Base-by-base conservation (phyloP, 1,140 invertebrate genomes). In the Dreissena rostriformis region DNA sequence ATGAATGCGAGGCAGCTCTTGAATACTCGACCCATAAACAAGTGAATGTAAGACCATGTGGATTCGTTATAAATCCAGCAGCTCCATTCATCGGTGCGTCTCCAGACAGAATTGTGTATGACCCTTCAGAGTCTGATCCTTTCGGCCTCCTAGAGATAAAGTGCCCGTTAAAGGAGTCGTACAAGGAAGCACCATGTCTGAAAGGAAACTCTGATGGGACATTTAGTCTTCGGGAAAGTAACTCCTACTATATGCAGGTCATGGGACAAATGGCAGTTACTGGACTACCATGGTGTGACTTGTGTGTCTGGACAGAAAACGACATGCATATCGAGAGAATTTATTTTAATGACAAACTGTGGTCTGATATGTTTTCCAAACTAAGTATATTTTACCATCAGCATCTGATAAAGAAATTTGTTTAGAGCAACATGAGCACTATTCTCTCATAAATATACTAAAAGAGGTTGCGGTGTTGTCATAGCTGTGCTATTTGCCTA, bases 311-410 rank as follows among this genome's bases (percentile, higher is more conserved):
- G 76, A 78, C 76, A 24, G 4, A 22, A 14, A 68, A 68, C n/a
- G 63, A 68, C 22, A 78, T 78, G 51, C 73, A 75, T n/a, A 75
- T 75, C 11, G 73, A 75, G 26, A 17, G 65, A 17, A 22, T 67
- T 28, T 22, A 17, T 67, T 67, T 67, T 67, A 22, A 28, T 22
- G 22, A 67, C 12, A 12, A 67, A 24, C 24, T 67, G 22, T 67
- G 52, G 70, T 26, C 70, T 22, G 12, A 8, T 12, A 49, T 72
- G 24, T 28, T 72, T 22, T 14, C 26, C 8, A 72, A 28, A 49
- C 49, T 72, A 22, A 28, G 70, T 26, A 49, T 72, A 12, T 72
- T 72, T 72, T 72, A 22, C 65, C n/a, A n/a, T n/a, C n/a, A n/a
- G n/a, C n/a, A n/a, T n/a, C n/a, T n/a, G n/a, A n/a, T n/a, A n/a